These are phyloP conservation scores for Leuciscus idus DNA, from an alignment of 2,113 vertebrate genomes.

Conservation along the genomic window DNA sequence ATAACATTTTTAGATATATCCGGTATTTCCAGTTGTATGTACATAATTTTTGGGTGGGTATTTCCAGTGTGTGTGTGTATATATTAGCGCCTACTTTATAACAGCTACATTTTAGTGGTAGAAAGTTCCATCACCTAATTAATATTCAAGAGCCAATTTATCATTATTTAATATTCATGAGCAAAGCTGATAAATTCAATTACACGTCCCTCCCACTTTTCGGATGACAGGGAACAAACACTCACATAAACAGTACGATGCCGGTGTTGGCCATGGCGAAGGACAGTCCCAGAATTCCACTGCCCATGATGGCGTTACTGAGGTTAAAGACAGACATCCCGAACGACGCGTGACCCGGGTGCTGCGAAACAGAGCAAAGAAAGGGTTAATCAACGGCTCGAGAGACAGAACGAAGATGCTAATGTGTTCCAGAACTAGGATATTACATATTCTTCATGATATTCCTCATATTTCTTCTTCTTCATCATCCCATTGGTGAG, in stretches of 20 bases:
- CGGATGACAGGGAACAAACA: constrained; percentile 42
- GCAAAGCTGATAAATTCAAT: background rate
- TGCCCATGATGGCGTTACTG: constrained; percentile 99
- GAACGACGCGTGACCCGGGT: constrained; percentile 88
- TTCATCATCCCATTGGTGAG: constrained; percentile 87
- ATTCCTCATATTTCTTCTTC: constrained; percentile 89
- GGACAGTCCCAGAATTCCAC: constrained; percentile 93
- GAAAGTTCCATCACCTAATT: background rate
- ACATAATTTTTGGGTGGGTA: too few species aligned
- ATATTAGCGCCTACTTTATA: background rate
- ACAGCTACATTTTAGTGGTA: background rate
- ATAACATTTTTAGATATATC: too few species aligned
- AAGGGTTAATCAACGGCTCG: background rate
- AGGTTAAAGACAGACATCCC: constrained; percentile 97
- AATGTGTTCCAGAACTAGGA: background rate
- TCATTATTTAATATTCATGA: background rate
- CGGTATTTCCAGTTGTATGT: too few species aligned
- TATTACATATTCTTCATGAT: constrained; percentile 92
- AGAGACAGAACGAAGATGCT: background rate
- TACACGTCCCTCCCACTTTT: background rate
- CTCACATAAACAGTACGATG: constrained; percentile 93
- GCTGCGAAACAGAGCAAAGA: constrained; percentile 71
- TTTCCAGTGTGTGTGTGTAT: too few species aligned
- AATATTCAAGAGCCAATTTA: background rate
- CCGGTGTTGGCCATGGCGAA: constrained; percentile 98